Percentiles rank a stretch among this genome's conserved stretches.
Evolutionary conservation across 2,113 vertebrate species (phyloP).

Genomic region (Gasterosteus nipponicus): DNA sequence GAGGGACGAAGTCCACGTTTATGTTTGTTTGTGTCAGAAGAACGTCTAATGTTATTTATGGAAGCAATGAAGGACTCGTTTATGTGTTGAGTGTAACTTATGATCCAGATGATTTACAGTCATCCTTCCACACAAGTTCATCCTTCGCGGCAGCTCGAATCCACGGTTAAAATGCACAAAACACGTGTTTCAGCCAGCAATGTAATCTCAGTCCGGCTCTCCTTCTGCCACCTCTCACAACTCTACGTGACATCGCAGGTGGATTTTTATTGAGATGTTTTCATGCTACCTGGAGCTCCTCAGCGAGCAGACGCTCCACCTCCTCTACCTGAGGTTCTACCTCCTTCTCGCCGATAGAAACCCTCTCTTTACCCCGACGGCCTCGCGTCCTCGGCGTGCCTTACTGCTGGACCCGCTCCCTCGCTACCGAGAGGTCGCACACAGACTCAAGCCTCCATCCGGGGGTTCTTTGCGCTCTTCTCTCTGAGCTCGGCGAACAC

Average conservation of each 20-base stretch:
- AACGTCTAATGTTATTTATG: conserved; percentile 52
- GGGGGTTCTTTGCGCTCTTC: neutral
- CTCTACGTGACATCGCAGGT: conserved; percentile 29
- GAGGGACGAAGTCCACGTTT: neutral
- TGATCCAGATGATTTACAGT: conserved; percentile 22
- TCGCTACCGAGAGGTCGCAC: too few species aligned
- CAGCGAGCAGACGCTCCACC: conserved; percentile 6
- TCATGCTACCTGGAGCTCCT: neutral
- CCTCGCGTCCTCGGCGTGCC: conserved; percentile 50
- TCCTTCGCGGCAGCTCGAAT: conserved; percentile 55
- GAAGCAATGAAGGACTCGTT: conserved; percentile 37
- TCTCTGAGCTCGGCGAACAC: conserved; percentile 31
- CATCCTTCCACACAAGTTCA: neutral
- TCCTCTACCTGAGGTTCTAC: conserved; percentile 58
- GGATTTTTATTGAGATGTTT: conserved; percentile 26
- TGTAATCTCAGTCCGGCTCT: too few species aligned
- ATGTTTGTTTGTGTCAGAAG: neutral
- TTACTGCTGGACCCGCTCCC: conserved; percentile 56
- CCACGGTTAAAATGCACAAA: neutral
- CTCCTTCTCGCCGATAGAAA: conserved; percentile 36
- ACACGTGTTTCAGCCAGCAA: too few species aligned
- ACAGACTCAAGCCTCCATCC: conserved; percentile 23
- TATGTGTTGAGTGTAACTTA: conserved; percentile 41
- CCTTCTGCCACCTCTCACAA: conserved; percentile 31
- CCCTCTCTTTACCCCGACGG: too few species aligned